Evolutionary conservation across 2,888 invertebrate genomes (phyloP).

Genomic region (Drosophila engyochracea): DNA sequence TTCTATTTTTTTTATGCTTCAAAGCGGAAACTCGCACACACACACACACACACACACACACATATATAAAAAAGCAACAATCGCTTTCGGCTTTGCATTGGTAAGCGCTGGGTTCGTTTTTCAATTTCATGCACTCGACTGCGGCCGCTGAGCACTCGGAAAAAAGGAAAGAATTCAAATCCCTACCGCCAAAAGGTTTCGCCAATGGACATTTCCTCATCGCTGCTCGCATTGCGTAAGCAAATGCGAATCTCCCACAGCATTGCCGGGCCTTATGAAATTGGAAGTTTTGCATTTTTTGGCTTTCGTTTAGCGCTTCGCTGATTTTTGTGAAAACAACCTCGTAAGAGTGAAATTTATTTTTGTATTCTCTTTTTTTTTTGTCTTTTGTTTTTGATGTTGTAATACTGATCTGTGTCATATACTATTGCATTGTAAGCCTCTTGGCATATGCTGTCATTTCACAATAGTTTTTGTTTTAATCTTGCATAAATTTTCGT

Average conservation of each 20-base stretch:
- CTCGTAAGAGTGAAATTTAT: not conserved
- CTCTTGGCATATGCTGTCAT: constrained; percentile 16
- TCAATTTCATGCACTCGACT: constrained; percentile 65
- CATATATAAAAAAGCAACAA: constrained; percentile 21
- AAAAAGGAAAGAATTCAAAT: constrained; percentile 3
- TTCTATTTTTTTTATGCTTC: constrained; percentile 9
- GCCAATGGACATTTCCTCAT: constrained; percentile 42
- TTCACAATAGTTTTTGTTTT: constrained; percentile 25
- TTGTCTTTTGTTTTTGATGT: not conserved
- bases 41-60: not conserved
- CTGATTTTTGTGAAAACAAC: constrained; percentile 26
- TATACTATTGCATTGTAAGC: constrained; percentile 7
- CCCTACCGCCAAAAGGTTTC: constrained; percentile 10
- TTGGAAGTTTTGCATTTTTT: constrained; percentile 33
- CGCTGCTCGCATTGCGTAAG: constrained; percentile 41
- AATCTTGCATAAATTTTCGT: constrained; percentile 20
- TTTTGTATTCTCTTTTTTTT: not conserved
- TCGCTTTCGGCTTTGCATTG: constrained; percentile 50
- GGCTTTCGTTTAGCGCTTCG: constrained; percentile 18
- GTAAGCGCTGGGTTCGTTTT: constrained; percentile 46
- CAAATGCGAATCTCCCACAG: constrained; percentile 38
- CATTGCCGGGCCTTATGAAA: constrained; percentile 29
- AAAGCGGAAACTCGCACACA: constrained; percentile 16
- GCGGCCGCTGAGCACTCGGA: constrained; percentile 36
- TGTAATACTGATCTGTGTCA: constrained; percentile 15